Conservation (phyloP, 1,140 invertebrate genomes). For the Monochamus saltuarius region DNA sequence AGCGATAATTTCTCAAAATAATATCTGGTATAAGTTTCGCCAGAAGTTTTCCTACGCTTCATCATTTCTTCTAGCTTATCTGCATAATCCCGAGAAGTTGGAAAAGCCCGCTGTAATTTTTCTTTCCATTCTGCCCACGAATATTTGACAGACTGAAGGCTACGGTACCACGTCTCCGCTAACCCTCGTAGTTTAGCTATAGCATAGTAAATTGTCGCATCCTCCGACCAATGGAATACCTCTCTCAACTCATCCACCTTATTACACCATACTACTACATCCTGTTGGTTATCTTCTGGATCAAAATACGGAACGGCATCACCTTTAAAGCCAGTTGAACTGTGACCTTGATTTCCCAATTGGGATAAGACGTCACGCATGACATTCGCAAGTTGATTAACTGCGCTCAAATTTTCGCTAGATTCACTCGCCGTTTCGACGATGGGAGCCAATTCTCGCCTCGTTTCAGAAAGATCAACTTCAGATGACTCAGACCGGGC, state of each 20-base stretch:
- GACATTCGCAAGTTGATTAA: too few relatives aligned
- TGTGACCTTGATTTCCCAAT: too few relatives aligned
- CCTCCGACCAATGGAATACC: conserved; percentile 27
- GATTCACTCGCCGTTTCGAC: too few relatives aligned
- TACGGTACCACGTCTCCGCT: conserved; percentile 36
- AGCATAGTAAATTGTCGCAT: conserved; percentile 21
- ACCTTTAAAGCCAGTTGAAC: background rate
- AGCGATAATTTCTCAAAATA: conserved; percentile 42
- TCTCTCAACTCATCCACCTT: conserved; percentile 26
- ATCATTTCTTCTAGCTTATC: conserved; percentile 39
- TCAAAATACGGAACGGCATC: conserved; percentile 36
- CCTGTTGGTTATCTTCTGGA: conserved; percentile 34
- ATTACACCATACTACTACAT: conserved; percentile 33
- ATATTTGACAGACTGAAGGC: conserved; percentile 25
- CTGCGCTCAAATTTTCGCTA: too few relatives aligned
- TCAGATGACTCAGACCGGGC: too few relatives aligned
- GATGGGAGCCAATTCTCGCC: too few relatives aligned
- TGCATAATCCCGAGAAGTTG: conserved; percentile 36
- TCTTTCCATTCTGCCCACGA: conserved; percentile 36
- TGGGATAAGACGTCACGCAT: too few relatives aligned
- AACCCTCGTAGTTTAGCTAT: conserved; percentile 22
- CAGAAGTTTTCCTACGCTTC: conserved; percentile 23
- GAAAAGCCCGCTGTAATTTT: conserved; percentile 30
- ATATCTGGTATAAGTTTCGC: conserved; percentile 38
- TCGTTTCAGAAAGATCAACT: too few relatives aligned